Percentiles rank a stretch among this genome's conserved stretches.
Conservation (phyloP, 1,140 invertebrate genomes). For the Macrosteles quadrilineatus region DNA sequence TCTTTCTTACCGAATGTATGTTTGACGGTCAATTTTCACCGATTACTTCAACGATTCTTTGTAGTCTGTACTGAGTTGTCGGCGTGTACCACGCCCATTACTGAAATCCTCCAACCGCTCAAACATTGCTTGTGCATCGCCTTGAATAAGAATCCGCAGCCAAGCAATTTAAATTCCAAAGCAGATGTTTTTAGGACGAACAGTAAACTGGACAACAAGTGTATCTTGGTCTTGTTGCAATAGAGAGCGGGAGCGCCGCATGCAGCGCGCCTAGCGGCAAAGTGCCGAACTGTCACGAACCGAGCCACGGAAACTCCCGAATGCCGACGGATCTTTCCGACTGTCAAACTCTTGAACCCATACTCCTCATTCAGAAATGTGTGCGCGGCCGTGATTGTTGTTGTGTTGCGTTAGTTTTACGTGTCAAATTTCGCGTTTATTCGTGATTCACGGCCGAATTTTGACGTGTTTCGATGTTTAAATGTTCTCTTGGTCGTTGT, state of each 20-base stretch:
- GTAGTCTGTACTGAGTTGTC: no score
- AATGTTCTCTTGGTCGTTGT: no score
- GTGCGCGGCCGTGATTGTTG: slow-evolving; percentile 6
- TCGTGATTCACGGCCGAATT: no score
- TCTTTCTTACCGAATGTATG: no score
- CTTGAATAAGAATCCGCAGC: background rate
- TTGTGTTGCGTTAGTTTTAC: background rate
- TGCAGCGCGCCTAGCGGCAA: background rate
- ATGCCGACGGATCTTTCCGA: slow-evolving; percentile 10
- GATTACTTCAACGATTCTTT: no score
- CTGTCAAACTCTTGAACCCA: slow-evolving; percentile 28
- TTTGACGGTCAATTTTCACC: no score
- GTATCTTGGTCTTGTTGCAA: slow-evolving; percentile 31
- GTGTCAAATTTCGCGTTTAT: no score
- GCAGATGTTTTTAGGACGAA: slow-evolving; percentile 14
- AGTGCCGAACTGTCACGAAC: slow-evolving; percentile 23
- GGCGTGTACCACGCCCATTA: no score
- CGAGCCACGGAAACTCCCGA: slow-evolving; percentile 16
- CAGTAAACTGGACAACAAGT: slow-evolving; percentile 29
- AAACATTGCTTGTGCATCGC: background rate
- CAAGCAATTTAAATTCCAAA: slow-evolving; percentile 19
- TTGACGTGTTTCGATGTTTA: no score
- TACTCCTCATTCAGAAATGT: slow-evolving; percentile 20
- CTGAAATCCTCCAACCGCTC: background rate
- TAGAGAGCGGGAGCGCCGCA: background rate